Evolutionary conservation across 2,888 invertebrate species (phyloP), one percentile per base, ranked within the genome.

Genomic region (Invenusta paracnida): DNA sequence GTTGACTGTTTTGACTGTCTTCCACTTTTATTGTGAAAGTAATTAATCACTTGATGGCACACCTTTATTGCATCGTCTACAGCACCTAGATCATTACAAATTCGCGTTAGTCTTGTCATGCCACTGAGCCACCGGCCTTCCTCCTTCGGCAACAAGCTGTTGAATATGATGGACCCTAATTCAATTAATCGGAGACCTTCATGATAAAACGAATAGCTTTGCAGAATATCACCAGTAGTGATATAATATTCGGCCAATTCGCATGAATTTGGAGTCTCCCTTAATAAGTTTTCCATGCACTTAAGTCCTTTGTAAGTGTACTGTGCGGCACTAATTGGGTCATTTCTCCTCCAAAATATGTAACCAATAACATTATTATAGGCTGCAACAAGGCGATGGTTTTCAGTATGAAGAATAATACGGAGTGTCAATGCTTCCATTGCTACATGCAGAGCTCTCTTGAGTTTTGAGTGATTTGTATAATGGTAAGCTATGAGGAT

Each of bases 291-390:
- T 25, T 73, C 73, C 73, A 73, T 73, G 25, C 73, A 73, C 5
- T 25, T 13, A 5, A 73, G 73, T 73, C 17, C 73, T 73, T 73
- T 73, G 27, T 73, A 73, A 2, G 25, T 73, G 25, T n/a, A 73
- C 73, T 73, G 73, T 25, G 73, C 73, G 2, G 73, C 73, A 25
- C 2, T 73, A 13, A 13, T 73, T 13, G 5, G 2, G 23, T 73
- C 73, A 13, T 73, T 73, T 23, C 5, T 73, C 23, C 23, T 73
- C 73, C 73, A 73, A 23, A 13, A 73, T 23, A 73, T 73, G 23
- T 13, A 73, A 73, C 11, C 73, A 73, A 73, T 73, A 23, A 73
- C 27, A 73, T 73, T 73, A 25, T 73, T 73, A 73, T 73, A 73
- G 2, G 73, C 73, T 73, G 73, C 73, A 2, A 73, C 73, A 2